phyloP scores from a whole-genome alignment of 2,888 invertebrate species.

The Phasia obesa region DNA sequence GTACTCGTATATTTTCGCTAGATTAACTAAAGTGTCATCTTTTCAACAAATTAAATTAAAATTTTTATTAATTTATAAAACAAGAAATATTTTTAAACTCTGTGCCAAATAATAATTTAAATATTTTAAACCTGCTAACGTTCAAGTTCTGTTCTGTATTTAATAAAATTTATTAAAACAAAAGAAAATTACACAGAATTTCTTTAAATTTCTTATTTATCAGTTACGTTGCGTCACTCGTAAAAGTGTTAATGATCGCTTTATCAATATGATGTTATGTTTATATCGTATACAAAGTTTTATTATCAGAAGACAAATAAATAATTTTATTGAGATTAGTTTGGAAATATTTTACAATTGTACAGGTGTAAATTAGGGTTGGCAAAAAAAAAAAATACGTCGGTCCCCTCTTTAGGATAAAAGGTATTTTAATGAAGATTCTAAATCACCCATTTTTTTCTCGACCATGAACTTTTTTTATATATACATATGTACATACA shows the following conservation, averaged over 20 bases:
- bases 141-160: slow-evolving; percentile 38
- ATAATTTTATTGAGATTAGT: slow-evolving; percentile 20
- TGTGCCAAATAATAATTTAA: neutral
- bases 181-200: neutral
- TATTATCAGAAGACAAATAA: slow-evolving; percentile 30
- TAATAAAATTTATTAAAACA: slow-evolving; percentile 18
- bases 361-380: neutral
- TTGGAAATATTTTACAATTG: slow-evolving; percentile 8
- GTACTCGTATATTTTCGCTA: no score
- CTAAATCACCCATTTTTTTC: no score
- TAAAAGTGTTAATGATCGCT: slow-evolving; percentile 36
- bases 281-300: slow-evolving; percentile 33
- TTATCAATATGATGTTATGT: slow-evolving; percentile 42
- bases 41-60: no score
- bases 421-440: no score
- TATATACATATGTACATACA: no score
- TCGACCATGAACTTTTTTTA: no score
- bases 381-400: no score
- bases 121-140: slow-evolving; percentile 17
- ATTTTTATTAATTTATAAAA: neutral
- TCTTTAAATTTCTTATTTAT: slow-evolving; percentile 21
- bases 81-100: slow-evolving; percentile 4
- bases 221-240: slow-evolving; percentile 18
- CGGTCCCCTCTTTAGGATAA: no score
- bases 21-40: no score